phyloP scores from a whole-genome alignment of 2,797 vertebrate genomes.

The Chaetophractus vellerosus region DNA sequence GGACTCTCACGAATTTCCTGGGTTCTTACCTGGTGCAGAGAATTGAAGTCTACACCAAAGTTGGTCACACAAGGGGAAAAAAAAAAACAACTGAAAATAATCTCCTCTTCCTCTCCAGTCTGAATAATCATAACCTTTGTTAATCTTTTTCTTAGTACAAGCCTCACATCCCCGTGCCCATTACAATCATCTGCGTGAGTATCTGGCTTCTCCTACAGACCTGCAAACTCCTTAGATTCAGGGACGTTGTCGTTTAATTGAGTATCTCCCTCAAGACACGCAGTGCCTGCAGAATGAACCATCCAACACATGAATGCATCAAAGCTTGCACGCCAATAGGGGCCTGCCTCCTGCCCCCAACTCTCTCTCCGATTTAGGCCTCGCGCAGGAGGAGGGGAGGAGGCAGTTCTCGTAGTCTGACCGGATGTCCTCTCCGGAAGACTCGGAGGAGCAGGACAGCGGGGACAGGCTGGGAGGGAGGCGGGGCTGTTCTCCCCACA shows the following conservation, averaged over 20 bases:
- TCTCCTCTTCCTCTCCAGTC: neutral
- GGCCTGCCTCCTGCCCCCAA: neutral
- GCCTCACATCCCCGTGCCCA: neutral
- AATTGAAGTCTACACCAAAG: too few species aligned
- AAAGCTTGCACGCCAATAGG: neutral
- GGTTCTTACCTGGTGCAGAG: too few species aligned
- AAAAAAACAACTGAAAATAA: neutral
- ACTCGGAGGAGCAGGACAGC: rapidly evolving
- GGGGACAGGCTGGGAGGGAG: rapidly evolving
- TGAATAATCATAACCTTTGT: neutral
- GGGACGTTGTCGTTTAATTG: neutral
- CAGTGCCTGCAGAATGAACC: neutral
- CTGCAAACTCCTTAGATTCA: neutral
- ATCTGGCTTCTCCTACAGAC: neutral
- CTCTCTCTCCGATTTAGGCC: rapidly evolving
- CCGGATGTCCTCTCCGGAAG: neutral
- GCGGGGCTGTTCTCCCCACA: rapidly evolving
- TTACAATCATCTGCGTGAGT: neutral
- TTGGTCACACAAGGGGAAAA: neutral
- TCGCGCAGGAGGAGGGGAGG: rapidly evolving
- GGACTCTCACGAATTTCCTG: neutral
- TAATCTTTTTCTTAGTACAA: neutral
- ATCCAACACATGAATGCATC: neutral
- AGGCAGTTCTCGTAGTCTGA: rapidly evolving
- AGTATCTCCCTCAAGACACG: neutral